phyloP scores from a whole-genome alignment of 2,888 invertebrate genomes.

The Diarsia brunnea region DNA sequence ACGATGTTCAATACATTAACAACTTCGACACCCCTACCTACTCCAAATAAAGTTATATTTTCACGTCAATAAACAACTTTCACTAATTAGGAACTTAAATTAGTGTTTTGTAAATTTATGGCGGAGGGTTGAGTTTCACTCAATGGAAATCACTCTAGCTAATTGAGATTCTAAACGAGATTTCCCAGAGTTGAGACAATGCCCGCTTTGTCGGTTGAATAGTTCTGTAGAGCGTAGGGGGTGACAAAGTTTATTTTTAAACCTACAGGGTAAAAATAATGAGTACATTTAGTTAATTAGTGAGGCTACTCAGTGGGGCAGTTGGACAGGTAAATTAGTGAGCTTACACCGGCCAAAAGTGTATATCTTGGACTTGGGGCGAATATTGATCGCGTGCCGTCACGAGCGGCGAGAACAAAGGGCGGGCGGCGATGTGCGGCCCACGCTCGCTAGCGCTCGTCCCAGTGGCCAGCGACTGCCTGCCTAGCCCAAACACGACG shows the following conservation, averaged over 20 bases:
- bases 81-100: slow-evolving; percentile 47
- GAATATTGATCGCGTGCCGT: slow-evolving; percentile 78
- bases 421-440: slow-evolving; percentile 66
- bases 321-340: slow-evolving; percentile 54
- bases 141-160: slow-evolving; percentile 42
- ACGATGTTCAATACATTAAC: slow-evolving; percentile 8
- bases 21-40: background rate
- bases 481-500: slow-evolving; percentile 41
- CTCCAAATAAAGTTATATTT: slow-evolving; percentile 10
- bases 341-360: slow-evolving; percentile 61
- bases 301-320: slow-evolving; percentile 19
- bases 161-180: slow-evolving; percentile 44
- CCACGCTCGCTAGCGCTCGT: slow-evolving; percentile 60
- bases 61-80: slow-evolving; percentile 34
- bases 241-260: slow-evolving; percentile 31
- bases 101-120: slow-evolving; percentile 28
- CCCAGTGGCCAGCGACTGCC: slow-evolving; percentile 31
- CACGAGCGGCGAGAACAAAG: slow-evolving; percentile 77
- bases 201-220: slow-evolving; percentile 20
- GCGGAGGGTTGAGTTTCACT: slow-evolving; percentile 12
- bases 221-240: background rate
- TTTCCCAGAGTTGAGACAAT: slow-evolving; percentile 29
- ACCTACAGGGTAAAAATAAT: slow-evolving; percentile 8
- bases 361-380: slow-evolving; percentile 68
- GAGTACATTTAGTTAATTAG: slow-evolving; percentile 38